Conservation (phyloP, 2,113 vertebrate genomes). For the Pelvicachromis taeniatus region DNA sequence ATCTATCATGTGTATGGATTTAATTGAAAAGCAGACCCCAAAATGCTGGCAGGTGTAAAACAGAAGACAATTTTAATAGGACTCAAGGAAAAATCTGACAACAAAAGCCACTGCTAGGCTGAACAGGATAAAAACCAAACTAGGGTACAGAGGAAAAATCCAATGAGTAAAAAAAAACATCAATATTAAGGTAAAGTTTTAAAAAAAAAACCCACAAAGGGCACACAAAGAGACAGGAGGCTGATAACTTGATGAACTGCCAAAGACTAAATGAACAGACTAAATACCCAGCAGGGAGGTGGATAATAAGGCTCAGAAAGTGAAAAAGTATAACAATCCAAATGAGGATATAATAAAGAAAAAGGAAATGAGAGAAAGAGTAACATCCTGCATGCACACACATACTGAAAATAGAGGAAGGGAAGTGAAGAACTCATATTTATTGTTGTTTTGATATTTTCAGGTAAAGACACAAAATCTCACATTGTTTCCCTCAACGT, state of each 20-base stretch:
- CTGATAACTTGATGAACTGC: neutral
- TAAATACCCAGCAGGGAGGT: neutral
- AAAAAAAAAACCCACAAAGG: neutral
- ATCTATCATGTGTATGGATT: neutral
- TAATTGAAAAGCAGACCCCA: neutral
- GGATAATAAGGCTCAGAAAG: neutral
- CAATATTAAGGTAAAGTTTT: neutral
- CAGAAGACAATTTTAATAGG: neutral
- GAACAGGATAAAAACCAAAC: neutral
- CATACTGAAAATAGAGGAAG: neutral
- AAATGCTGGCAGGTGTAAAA: neutral
- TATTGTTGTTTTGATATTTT: neutral
- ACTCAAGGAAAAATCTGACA: neutral
- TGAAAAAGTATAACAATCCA: neutral
- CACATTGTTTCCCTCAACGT: neutral
- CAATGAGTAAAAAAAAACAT: neutral
- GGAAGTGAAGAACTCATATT: neutral
- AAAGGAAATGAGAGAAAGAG: neutral
- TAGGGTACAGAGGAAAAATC: neutral
- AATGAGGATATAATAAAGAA: neutral
- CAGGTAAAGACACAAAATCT: neutral
- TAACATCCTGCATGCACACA: neutral
- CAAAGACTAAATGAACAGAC: neutral
- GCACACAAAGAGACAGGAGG: neutral
- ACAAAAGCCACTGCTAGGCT: neutral